These are phyloP conservation scores for Anoncus sp. DNA, from an alignment of 2,888 invertebrate species.

Conservation along the genomic window DNA sequence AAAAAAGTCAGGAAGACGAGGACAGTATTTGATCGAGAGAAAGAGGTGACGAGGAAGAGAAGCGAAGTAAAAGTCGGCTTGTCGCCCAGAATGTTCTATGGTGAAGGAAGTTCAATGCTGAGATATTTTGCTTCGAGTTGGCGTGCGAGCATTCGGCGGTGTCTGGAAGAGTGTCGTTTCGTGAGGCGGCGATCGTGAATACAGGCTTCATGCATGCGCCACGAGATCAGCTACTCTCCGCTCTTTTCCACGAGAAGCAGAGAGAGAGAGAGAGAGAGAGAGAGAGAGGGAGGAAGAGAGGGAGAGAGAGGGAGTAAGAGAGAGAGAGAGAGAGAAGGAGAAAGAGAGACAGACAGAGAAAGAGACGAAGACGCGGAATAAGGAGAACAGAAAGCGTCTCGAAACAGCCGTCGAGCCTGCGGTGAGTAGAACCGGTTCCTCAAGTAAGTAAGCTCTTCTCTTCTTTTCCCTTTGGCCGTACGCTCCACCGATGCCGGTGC, in stretches of 20 bases:
- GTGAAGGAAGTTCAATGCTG: constrained; percentile 37
- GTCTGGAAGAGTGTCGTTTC: constrained; percentile 57
- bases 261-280: constrained; percentile 26
- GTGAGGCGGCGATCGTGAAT: constrained; percentile 56
- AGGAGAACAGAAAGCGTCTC: constrained; percentile 51
- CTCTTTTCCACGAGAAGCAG: constrained; percentile 19
- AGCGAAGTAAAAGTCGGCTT: constrained; percentile 31
- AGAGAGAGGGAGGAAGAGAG: constrained; percentile 12
- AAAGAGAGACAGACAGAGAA: constrained; percentile 28
- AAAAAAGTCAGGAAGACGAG: neutral
- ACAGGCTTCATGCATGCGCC: constrained; percentile 56
- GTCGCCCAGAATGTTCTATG: constrained; percentile 50
- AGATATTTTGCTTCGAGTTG: constrained; percentile 50
- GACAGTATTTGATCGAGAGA: constrained; percentile 7
- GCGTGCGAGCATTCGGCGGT: no score
- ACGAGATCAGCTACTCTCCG: constrained; percentile 45
- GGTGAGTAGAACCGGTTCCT: constrained; percentile 79
- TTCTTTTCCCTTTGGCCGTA: constrained; percentile 47
- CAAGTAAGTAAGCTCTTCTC: constrained; percentile 70
- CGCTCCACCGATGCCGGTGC: constrained; percentile 50
- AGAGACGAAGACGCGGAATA: constrained; percentile 22
- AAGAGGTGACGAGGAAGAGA: constrained; percentile 27
- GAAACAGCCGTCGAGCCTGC: constrained; percentile 66
- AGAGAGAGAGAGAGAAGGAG: constrained; percentile 37
- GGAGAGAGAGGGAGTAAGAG: constrained; percentile 34